Evolutionary conservation across 2,888 invertebrate species (phyloP).

Genomic region (Lathronympha strigana): DNA sequence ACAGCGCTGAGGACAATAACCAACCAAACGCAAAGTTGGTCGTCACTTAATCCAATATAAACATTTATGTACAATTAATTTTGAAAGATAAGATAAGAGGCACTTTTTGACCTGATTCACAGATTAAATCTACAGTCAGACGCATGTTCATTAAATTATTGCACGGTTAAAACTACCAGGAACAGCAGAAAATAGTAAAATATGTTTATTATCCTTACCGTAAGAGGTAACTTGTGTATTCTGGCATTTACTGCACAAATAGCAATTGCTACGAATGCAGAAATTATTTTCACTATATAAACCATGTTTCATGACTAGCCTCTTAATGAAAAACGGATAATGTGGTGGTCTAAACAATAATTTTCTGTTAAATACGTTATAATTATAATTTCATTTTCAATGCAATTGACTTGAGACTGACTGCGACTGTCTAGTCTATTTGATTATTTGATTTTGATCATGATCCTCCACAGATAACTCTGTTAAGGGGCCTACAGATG

Average conservation of each 20-base stretch:
- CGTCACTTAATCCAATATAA: constrained; percentile 21
- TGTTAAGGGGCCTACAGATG: too few species aligned
- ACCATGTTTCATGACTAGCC: constrained; percentile 46
- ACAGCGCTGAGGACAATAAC: constrained; percentile 3
- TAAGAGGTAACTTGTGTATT: constrained; percentile 75
- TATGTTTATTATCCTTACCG: constrained; percentile 57
- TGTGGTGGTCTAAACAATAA: constrained; percentile 7
- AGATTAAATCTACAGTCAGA: background rate
- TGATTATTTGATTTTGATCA: too few species aligned
- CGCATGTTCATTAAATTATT: background rate
- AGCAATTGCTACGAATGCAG: constrained; percentile 55
- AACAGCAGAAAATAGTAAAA: constrained; percentile 22
- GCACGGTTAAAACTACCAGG: background rate
- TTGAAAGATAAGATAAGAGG: constrained; percentile 8
- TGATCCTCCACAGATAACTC: background rate
- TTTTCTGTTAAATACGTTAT: constrained; percentile 11
- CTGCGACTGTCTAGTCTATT: constrained; percentile 14
- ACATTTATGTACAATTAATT: constrained; percentile 1
- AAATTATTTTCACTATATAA: constrained; percentile 53
- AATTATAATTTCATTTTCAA: constrained; percentile 15
- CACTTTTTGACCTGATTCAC: background rate
- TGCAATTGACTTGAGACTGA: constrained; percentile 16
- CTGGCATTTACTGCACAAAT: constrained; percentile 63
- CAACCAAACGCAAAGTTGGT: constrained; percentile 11
- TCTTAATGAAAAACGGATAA: constrained; percentile 19